Percentiles rank a stretch among this genome's conserved stretches.
These are phyloP conservation scores for Anniella stebbinsi DNA, from an alignment of 2,797 vertebrate genomes.

Conservation along the genomic window DNA sequence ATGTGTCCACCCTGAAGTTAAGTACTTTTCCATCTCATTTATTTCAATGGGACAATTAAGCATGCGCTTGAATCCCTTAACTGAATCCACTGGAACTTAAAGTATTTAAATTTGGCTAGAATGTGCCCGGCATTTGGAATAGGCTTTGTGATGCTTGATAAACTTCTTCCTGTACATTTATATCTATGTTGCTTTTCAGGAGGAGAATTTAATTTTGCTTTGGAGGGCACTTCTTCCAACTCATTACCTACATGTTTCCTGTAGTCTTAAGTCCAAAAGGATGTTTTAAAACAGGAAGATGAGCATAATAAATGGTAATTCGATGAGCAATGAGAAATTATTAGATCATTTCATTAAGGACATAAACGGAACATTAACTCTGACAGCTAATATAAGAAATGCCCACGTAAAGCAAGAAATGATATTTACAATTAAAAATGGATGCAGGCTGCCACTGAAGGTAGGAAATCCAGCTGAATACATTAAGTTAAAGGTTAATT, in stretches of 20 bases:
- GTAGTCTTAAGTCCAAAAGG: slow-evolving; percentile 41
- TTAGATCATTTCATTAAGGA: slow-evolving; percentile 58
- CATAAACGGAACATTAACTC: slow-evolving; percentile 43
- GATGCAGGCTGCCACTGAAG: slow-evolving; percentile 41
- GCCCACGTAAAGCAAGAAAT: slow-evolving; percentile 40
- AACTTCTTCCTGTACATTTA: not conserved
- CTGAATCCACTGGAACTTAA: not conserved
- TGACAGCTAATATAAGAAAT: slow-evolving; percentile 43
- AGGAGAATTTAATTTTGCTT: slow-evolving; percentile 50
- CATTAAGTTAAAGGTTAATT: slow-evolving; percentile 3
- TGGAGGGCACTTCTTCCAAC: slow-evolving; percentile 19
- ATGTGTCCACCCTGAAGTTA: not conserved
- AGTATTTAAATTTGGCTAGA: not conserved
- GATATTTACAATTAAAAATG: slow-evolving; percentile 51
- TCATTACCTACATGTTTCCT: slow-evolving; percentile 48
- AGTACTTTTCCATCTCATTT: not conserved
- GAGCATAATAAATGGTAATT: slow-evolving; percentile 43
- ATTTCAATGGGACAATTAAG: not conserved
- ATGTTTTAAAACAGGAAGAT: slow-evolving; percentile 48
- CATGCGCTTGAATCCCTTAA: not conserved
- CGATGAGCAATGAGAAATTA: slow-evolving; percentile 50
- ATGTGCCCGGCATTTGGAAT: not conserved
- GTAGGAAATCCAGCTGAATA: slow-evolving; percentile 50
- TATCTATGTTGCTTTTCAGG: slow-evolving; percentile 18
- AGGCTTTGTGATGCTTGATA: not conserved